Conservation (phyloP, 1,140 invertebrate species). For the Drosophila equinoxialis region DNA sequence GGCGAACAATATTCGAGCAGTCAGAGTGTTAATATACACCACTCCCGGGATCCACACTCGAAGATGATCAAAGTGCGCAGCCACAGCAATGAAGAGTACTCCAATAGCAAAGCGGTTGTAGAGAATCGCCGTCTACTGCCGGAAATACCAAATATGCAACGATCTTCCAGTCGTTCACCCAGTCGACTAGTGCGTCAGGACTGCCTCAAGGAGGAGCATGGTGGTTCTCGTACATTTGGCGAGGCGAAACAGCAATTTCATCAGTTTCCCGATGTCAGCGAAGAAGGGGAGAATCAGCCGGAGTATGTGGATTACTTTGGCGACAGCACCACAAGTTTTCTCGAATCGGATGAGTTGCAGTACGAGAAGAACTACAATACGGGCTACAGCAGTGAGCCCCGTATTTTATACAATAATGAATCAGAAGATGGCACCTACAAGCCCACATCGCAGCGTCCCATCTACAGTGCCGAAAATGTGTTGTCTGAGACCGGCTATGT, state of each 20-base stretch:
- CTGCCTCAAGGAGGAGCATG: slow-evolving; percentile 75
- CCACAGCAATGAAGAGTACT: slow-evolving; percentile 83
- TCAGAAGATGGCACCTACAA: slow-evolving; percentile 66
- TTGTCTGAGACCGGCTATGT: slow-evolving; percentile 47
- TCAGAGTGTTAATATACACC: slow-evolving; percentile 82
- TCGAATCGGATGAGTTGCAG: slow-evolving; percentile 79
- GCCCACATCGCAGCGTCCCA: slow-evolving; percentile 50
- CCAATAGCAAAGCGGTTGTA: slow-evolving; percentile 63
- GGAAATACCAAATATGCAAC: slow-evolving; percentile 71
- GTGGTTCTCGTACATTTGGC: slow-evolving; percentile 68
- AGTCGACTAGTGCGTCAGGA: slow-evolving; percentile 80
- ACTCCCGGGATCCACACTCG: slow-evolving; percentile 68
- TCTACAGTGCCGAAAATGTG: slow-evolving; percentile 76
- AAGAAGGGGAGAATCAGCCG: slow-evolving; percentile 65
- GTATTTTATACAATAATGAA: slow-evolving; percentile 81
- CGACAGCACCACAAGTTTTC: slow-evolving; percentile 72
- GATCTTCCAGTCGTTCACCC: slow-evolving; percentile 66
- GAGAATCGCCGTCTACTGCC: slow-evolving; percentile 75
- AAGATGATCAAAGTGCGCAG: slow-evolving; percentile 83
- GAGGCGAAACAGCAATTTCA: slow-evolving; percentile 82
- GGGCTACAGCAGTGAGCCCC: slow-evolving; percentile 78
- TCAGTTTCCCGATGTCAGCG: slow-evolving; percentile 76
- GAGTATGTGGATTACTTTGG: slow-evolving; percentile 81
- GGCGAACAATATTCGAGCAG: slow-evolving; percentile 82
- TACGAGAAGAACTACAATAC: slow-evolving; percentile 79